These are phyloP conservation scores for Andrena fulva DNA, from an alignment of 2,888 invertebrate genomes.

Conservation along the genomic window DNA sequence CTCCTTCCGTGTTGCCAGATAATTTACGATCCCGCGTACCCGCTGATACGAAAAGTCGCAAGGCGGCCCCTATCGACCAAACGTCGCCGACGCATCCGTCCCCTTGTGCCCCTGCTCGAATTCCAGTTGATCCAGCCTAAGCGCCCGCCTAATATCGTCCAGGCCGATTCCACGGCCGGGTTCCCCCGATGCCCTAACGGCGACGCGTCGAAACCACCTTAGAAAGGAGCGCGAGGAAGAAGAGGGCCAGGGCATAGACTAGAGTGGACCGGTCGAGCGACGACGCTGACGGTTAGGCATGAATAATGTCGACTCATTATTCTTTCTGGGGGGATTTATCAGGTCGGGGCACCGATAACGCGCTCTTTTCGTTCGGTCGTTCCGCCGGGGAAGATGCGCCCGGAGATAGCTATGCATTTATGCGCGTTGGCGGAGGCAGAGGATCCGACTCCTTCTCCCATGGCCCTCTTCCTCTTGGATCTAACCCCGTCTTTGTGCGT, in stretches of 20 bases:
- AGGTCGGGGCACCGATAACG: conserved; percentile 80
- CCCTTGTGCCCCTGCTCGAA: conserved; percentile 51
- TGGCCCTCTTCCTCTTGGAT: conserved; percentile 14
- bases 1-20: conserved; percentile 51
- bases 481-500: conserved; percentile 38
- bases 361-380: conserved; percentile 79
- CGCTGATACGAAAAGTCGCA: conserved; percentile 56
- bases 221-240: conserved; percentile 42
- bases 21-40: conserved; percentile 55
- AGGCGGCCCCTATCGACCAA: conserved; percentile 64
- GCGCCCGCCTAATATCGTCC: conserved; percentile 72
- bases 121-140: conserved; percentile 73
- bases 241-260: conserved; percentile 24
- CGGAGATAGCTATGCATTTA: conserved; percentile 80
- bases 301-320: conserved; percentile 83
- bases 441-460: conserved; percentile 50
- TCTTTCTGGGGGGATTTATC: conserved; percentile 81
- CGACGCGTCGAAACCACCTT: conserved; percentile 65
- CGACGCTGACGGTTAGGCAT: conserved; percentile 77
- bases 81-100: conserved; percentile 54
- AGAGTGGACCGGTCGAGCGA: conserved; percentile 70
- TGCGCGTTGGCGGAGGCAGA: conserved; percentile 71
- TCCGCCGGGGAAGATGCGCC: conserved; percentile 76
- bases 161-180: conserved; percentile 61
- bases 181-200: conserved; percentile 68